These are phyloP conservation scores for Orius insidiosus DNA, from an alignment of 1,140 invertebrate species.

Conservation along the genomic window DNA sequence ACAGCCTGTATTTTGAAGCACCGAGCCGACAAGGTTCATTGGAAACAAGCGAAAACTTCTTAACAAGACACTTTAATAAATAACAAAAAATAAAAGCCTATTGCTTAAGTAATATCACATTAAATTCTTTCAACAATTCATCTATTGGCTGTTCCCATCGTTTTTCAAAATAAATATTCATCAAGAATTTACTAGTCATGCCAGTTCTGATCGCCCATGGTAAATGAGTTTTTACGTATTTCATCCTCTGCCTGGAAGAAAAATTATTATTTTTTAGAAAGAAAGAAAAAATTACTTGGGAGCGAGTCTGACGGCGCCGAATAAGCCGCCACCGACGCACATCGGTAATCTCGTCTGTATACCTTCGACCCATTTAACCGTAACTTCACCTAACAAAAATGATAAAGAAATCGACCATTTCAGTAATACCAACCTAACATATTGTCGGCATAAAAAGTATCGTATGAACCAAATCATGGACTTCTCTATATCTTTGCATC, in stretches of 20 bases:
- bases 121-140: constrained; percentile 63
- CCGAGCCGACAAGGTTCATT: too few relatives aligned
- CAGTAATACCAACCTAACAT: constrained; percentile 56
- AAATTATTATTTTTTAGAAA: constrained; percentile 3
- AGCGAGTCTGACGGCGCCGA: constrained; percentile 62
- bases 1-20: too few relatives aligned
- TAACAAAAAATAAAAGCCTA: too few relatives aligned
- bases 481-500: constrained; percentile 91
- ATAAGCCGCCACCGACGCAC: constrained; percentile 71
- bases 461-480: constrained; percentile 88
- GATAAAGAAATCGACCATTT: not conserved
- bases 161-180: constrained; percentile 83
- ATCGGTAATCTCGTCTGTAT: constrained; percentile 79
- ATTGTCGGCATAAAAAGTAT: constrained; percentile 85
- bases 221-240: constrained; percentile 62
- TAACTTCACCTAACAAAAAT: constrained; percentile 52
- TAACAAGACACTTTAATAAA: too few relatives aligned
- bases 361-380: constrained; percentile 94
- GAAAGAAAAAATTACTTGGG: constrained; percentile 58
- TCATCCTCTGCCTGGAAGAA: constrained; percentile 47
- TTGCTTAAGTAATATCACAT: constrained; percentile 20
- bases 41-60: too few relatives aligned
- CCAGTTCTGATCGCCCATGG: constrained; percentile 80
- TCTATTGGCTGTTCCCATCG: constrained; percentile 75
- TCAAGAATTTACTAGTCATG: constrained; percentile 50